Evolutionary conservation across 2,888 invertebrate species (phyloP).

Genomic region (Pandemis heparana): DNA sequence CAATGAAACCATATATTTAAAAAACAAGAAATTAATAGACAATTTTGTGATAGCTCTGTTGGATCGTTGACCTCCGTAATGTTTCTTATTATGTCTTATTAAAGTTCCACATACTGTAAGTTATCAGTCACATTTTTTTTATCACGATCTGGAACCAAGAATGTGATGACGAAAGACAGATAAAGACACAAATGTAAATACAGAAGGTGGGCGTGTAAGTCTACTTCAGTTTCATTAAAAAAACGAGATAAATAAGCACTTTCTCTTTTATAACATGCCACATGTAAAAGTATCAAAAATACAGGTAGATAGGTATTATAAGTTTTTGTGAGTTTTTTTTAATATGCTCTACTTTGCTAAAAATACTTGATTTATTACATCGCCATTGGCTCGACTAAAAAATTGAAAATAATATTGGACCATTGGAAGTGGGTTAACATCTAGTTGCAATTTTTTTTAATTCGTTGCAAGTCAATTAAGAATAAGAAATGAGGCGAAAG

Average conservation of each 20-base stretch:
- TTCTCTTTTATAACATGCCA: no score
- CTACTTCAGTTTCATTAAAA: not conserved
- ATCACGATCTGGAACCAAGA: slow-evolving; percentile 10
- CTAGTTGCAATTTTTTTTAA: no score
- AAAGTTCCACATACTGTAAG: not conserved
- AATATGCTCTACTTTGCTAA: no score
- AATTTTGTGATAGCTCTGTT: not conserved
- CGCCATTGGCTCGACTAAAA: no score
- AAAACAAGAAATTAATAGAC: not conserved
- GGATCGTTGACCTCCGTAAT: slow-evolving; percentile 1
- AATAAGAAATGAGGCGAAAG: no score
- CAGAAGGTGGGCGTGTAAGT: slow-evolving; percentile 3
- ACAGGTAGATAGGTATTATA: not conserved
- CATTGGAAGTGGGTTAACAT: no score
- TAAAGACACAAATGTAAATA: not conserved
- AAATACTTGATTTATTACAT: no score
- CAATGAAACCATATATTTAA: no score
- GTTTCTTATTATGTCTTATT: not conserved
- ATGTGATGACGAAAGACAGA: slow-evolving; percentile 10
- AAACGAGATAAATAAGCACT: not conserved
- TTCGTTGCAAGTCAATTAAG: no score
- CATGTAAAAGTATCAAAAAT: not conserved
- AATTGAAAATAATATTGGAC: no score
- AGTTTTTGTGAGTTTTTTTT: no score
- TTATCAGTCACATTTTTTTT: slow-evolving; percentile 19